Conservation (phyloP, 2,797 vertebrate species). For the Stomatorhinus walkeri region DNA sequence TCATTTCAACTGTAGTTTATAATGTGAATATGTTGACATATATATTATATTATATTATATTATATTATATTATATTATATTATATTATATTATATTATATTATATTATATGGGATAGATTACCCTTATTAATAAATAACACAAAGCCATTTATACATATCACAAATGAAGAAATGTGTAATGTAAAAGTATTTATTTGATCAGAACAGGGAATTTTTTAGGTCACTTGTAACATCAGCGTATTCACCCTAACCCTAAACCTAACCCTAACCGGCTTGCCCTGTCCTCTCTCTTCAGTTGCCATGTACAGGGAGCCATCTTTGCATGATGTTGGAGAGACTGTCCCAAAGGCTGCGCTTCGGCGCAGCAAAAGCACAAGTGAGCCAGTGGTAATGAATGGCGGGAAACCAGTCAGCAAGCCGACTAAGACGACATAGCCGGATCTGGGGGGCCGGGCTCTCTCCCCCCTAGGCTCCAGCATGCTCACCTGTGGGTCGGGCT, state of each 20-base stretch:
- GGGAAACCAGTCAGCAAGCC: constrained; percentile 91
- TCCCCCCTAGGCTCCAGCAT: constrained; percentile 55
- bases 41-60: background rate
- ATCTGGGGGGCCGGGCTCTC: constrained; percentile 53
- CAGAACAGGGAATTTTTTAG: background rate
- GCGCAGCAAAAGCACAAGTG: constrained; percentile 89
- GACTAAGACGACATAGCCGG: constrained; percentile 90
- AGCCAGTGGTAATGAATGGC: constrained; percentile 92
- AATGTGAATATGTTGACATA: background rate
- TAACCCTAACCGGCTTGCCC: background rate
- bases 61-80: background rate
- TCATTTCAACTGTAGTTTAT: background rate
- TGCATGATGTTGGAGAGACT: constrained; percentile 90
- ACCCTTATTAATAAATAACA: background rate
- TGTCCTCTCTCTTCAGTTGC: constrained; percentile 64
- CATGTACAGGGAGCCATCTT: constrained; percentile 95
- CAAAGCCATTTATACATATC: background rate
- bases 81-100: background rate
- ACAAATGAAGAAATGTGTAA: background rate
- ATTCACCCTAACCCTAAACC: background rate
- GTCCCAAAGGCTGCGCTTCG: constrained; percentile 81
- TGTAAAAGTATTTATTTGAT: background rate
- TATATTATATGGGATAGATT: background rate
- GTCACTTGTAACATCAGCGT: background rate
- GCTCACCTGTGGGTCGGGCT: constrained; percentile 60